phyloP scores from a whole-genome alignment of 2,888 invertebrate genomes.

The Archips crataeganus region DNA sequence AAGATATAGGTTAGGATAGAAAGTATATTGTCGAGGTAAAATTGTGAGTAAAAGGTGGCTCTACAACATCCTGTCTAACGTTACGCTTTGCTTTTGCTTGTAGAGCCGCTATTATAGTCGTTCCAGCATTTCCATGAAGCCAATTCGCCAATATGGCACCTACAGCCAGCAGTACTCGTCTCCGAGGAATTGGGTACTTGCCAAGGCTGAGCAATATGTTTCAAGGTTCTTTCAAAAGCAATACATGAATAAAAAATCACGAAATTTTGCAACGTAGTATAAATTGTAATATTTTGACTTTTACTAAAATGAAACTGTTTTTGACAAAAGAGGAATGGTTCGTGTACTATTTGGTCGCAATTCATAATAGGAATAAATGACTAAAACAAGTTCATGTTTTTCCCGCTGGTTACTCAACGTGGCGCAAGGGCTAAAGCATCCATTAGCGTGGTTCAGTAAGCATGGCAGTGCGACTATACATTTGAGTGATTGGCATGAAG shows the following conservation, averaged over 20 bases:
- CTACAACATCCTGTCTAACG: neutral
- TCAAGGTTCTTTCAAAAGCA: neutral
- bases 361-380: neutral
- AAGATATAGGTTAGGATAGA: no score
- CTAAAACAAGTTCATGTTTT: neutral
- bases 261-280: neutral
- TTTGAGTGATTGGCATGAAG: neutral
- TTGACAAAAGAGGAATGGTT: no score
- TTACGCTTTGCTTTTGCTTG: neutral
- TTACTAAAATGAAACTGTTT: neutral
- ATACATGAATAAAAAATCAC: neutral
- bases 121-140: neutral
- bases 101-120: neutral
- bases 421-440: neutral
- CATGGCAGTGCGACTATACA: neutral
- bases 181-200: neutral
- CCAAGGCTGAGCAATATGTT: neutral
- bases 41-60: neutral
- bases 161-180: neutral
- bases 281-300: neutral
- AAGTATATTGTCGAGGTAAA: neutral
- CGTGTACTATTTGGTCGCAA: neutral
- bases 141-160: slow-evolving; percentile 5
- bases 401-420: neutral
- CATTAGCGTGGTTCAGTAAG: neutral